Evolutionary conservation across 2,797 vertebrate genomes (phyloP), one percentile per base, ranked within the genome.

Genomic region (Odontamblyopus lacepedii): DNA sequence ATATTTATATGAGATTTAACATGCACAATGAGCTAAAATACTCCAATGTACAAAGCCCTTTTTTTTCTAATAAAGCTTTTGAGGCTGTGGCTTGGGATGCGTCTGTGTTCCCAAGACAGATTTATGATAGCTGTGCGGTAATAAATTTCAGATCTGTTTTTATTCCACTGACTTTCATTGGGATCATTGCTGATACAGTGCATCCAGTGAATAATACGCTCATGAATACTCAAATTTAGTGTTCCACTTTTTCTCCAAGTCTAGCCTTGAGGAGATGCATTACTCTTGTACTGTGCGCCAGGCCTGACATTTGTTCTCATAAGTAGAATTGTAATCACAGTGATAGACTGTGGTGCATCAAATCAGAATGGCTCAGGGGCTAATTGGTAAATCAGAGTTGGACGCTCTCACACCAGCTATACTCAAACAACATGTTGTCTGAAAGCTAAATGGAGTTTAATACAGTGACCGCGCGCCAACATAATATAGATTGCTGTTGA

Each of bases 1-100:
- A 91, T 91, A 92, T 93, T 94, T 91, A 91, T 90, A 88, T 80
- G 75, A 69, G 85, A 92, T 92, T 93, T 93, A 93, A 92, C 87
- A 87, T 89, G 85, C 81, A 78, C 85, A 88, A 86, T 80, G 77
- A 78, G 84, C 87, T 88, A 91, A 90, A 93, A 92, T 84, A 86
- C 85, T 83, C 76, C 74, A 81, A 89, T 71, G 83, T 83, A 87
- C 92, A 92, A 92, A 82, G 81, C 18, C 85, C 89, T 68, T 78
- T 89, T 66, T 78, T 86, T 81, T 83, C 88, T 89, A 92, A 91
- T 92, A 91, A 93, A 92, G 87, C 85, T 87, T 92, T 91, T 89
- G 84, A 88, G 87, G 86, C 80, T 80, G 86, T 66, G 57, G 87
- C 82, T 27, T 78, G 87, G 82, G 84, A 90, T 85, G 87, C 71